A percentile compares a stretch with the other conserved stretches of the same genome.
Evolutionary conservation across 1,140 invertebrate genomes (phyloP).

Genomic region (Drosophila lacertosa): DNA sequence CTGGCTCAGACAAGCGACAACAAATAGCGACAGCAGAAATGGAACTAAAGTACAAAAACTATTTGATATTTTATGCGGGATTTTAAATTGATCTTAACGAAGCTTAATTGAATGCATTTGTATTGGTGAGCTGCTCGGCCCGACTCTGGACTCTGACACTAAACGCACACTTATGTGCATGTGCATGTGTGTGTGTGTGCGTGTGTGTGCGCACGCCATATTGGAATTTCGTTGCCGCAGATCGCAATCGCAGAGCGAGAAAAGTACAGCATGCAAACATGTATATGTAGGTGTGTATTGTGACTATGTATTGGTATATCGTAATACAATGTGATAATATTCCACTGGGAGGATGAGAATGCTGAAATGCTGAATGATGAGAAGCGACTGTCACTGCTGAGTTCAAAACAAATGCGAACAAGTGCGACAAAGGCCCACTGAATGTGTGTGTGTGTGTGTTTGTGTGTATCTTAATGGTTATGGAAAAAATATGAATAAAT

Average conservation of each 20-base stretch:
- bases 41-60: constrained; percentile 82
- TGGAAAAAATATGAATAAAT: constrained; percentile 73
- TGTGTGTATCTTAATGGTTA: constrained; percentile 62
- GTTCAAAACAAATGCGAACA: constrained; percentile 59
- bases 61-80: constrained; percentile 84
- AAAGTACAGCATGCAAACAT: neutral
- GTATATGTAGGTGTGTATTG: neutral
- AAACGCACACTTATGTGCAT: constrained; percentile 7
- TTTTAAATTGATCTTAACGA: constrained; percentile 84
- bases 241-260: constrained; percentile 60
- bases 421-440: constrained; percentile 29
- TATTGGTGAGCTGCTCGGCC: constrained; percentile 61
- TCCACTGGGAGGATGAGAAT: constrained; percentile 35
- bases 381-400: constrained; percentile 54
- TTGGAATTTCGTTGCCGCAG: constrained; percentile 75
- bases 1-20: constrained; percentile 27
- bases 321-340: constrained; percentile 78
- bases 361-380: constrained; percentile 28
- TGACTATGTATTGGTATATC: constrained; percentile 39
- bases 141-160: constrained; percentile 69
- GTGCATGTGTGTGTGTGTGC: neutral
- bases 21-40: constrained; percentile 58
- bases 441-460: constrained; percentile 20
- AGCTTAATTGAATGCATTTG: constrained; percentile 81
- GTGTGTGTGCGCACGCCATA: constrained; percentile 56